phyloP scores from a whole-genome alignment of 2,888 invertebrate genomes.

The Lochmaea crataegi region DNA sequence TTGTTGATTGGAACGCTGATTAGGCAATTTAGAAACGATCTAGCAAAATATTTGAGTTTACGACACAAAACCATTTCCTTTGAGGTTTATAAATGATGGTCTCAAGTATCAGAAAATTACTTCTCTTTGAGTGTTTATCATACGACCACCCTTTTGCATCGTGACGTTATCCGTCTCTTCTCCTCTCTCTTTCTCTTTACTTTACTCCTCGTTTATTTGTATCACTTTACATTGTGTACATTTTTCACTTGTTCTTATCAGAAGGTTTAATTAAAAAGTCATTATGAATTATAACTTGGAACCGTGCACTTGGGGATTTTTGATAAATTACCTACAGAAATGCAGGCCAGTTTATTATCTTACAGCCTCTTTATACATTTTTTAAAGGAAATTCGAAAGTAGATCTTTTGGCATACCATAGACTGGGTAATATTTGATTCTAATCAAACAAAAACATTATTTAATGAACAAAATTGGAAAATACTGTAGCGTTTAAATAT shows the following conservation, averaged over 20 bases:
- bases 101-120: conserved; percentile 47
- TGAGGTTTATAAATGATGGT: conserved; percentile 42
- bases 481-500: no score
- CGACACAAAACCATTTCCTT: conserved; percentile 34
- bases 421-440: no score
- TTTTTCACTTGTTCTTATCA: conserved; percentile 56
- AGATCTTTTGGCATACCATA: background rate
- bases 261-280: conserved; percentile 57
- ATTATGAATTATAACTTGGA: conserved; percentile 56
- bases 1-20: conserved; percentile 15
- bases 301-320: conserved; percentile 45
- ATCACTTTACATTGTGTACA: conserved; percentile 53
- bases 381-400: conserved; percentile 20
- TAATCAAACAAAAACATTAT: no score
- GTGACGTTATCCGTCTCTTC: conserved; percentile 14
- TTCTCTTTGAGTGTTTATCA: conserved; percentile 47
- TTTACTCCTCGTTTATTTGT: conserved; percentile 45
- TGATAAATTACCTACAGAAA: conserved; percentile 37
- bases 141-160: conserved; percentile 30
- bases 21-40: conserved; percentile 28
- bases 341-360: conserved; percentile 23
- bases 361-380: conserved; percentile 14
- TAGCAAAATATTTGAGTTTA: conserved; percentile 27
- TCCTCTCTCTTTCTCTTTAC: conserved; percentile 31
- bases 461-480: no score